phyloP scores from a whole-genome alignment of 2,888 invertebrate genomes.

The Amiota minor region DNA sequence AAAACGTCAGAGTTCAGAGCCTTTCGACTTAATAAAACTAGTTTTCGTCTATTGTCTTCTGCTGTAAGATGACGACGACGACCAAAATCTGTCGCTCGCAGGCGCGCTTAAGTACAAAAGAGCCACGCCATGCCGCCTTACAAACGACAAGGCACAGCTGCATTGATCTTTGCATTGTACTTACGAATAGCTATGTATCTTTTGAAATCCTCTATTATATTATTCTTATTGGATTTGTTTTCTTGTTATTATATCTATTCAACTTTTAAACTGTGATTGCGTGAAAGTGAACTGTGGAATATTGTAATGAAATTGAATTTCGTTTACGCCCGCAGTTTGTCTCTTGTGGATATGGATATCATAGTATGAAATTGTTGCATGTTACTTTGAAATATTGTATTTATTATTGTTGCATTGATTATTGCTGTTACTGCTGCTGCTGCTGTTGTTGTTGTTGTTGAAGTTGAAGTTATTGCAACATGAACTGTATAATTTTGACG shows the following conservation, averaged over 20 bases:
- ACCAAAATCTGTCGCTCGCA: slow-evolving; percentile 6
- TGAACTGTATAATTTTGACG: slow-evolving; percentile 4
- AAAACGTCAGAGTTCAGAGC: slow-evolving; percentile 21
- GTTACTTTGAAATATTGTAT: too few relatives aligned
- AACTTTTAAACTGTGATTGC: neutral
- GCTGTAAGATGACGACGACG: neutral
- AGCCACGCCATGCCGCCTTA: neutral
- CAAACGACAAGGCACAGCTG: neutral
- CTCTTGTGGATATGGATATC: too few relatives aligned
- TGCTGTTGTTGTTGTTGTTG: too few relatives aligned
- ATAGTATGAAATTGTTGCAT: too few relatives aligned
- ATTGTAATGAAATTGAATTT: neutral
- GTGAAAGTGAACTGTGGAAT: neutral
- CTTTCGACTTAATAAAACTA: slow-evolving; percentile 43
- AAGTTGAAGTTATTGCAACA: neutral
- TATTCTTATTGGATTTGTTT: slow-evolving; percentile 6
- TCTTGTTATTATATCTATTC: neutral
- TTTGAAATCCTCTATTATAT: neutral
- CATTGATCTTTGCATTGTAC: neutral
- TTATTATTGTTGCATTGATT: too few relatives aligned
- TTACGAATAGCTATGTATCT: neutral
- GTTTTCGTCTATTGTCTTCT: slow-evolving; percentile 42
- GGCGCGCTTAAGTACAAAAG: slow-evolving; percentile 4
- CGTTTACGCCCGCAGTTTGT: too few relatives aligned
- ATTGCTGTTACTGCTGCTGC: too few relatives aligned